Base-by-base conservation (phyloP, 2,888 invertebrate genomes). In the Synanthedon tipuliformis region DNA sequence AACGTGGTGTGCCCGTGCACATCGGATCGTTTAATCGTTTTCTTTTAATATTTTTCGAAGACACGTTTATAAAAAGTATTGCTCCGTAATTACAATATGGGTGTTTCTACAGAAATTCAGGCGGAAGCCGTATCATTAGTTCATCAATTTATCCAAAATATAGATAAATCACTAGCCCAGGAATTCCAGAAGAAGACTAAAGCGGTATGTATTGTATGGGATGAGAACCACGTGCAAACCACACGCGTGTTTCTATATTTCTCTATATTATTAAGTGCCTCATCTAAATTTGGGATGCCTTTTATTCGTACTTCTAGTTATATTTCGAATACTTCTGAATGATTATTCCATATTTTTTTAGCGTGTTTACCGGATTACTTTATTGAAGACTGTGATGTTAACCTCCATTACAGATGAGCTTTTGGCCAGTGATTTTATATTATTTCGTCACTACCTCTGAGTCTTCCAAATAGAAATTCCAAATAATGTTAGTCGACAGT, bases 171-270 rank as follows among this genome's bases (percentile, higher is more conserved):
- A 5, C 67, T 94, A 40, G 94, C 94, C 0, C 88, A 90, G 64
- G 87, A 91, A 51, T 93, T 92, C 69, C 89, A 92, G 66, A 89
- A 90, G 65, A 93, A 92, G 81, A 89, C 91, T 1, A 93, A 94
- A 73, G 91, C 92, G 82, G 94, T 94, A 89, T 92, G 93, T 89
- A 57, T 54, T 50, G 70, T 59, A 40, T 51, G n/a, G 41, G 50
- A 40, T 51, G n/a, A 40, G 50, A 55, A 68, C 73, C 83, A 81
- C 76, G 84, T 84, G 81, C 67, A 71, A 34, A 34, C 34, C 34
- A 10, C 10, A 34, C 34, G 12, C 23, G 50, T 18, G 23, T 18
- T 23, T 10, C 10, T 34, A 10, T 34, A 10, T 34, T 34, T 34
- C 34, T 18, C 15, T 50, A 50, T 50, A 18, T 50, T 50, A 18